Percentiles rank a stretch among this genome's conserved stretches.
phyloP scores from a whole-genome alignment of 1,140 invertebrate species.

The Anastrepha obliqua region DNA sequence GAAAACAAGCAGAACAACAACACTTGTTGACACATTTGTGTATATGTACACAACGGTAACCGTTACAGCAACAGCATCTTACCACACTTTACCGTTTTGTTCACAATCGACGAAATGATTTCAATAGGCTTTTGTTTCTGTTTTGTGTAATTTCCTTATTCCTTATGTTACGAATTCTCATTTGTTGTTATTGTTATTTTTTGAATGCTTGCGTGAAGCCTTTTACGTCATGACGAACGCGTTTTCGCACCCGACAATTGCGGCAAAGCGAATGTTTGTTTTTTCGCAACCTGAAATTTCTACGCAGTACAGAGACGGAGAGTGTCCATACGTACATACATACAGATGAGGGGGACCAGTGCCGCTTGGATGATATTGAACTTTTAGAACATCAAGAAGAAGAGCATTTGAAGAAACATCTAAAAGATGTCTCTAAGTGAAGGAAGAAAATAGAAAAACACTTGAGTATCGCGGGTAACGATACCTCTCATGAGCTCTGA shows the following conservation, averaged over 20 bases:
- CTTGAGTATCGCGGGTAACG: too few species aligned
- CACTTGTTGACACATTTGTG: background rate
- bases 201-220: background rate
- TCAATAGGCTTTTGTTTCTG: conserved; percentile 32
- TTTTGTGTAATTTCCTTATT: conserved; percentile 41
- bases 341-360: background rate
- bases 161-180: background rate
- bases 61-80: conserved; percentile 43
- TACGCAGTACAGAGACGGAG: too few species aligned
- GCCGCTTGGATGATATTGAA: background rate
- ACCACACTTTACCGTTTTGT: conserved; percentile 49
- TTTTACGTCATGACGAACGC: background rate
- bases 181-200: conserved; percentile 13
- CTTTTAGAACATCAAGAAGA: background rate
- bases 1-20: conserved; percentile 20
- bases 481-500: too few species aligned
- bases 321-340: background rate
- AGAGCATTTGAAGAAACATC: too few species aligned
- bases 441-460: too few species aligned
- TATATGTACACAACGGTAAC: conserved; percentile 17
- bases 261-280: background rate
- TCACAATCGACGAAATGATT: conserved; percentile 37
- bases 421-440: too few species aligned
- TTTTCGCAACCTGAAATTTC: background rate
- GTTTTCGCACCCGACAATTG: conserved; percentile 27